These are phyloP conservation scores for Oscheius onirici DNA, from an alignment of 2,888 invertebrate species.

Conservation along the genomic window DNA sequence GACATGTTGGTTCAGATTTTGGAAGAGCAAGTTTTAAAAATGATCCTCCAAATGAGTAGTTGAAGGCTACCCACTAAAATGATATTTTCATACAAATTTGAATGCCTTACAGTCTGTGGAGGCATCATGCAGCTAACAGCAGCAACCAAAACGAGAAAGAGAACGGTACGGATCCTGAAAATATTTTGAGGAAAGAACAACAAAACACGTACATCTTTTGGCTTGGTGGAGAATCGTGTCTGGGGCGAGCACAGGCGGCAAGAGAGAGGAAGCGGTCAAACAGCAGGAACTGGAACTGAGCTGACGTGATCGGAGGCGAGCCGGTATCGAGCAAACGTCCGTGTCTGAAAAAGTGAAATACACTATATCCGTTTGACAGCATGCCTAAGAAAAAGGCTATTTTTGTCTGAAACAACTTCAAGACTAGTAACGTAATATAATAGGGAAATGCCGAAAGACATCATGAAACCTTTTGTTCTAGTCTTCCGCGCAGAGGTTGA, in stretches of 20 bases:
- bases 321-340: constrained; percentile 20
- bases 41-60: constrained; percentile 14
- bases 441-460: background rate
- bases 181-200: background rate
- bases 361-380: too few relatives aligned
- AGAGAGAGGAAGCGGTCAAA: constrained; percentile 28
- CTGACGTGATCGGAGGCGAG: constrained; percentile 30
- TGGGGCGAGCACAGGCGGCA: constrained; percentile 1
- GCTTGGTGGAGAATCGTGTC: constrained; percentile 17
- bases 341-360: background rate
- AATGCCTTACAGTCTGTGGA: constrained; percentile 7
- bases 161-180: constrained; percentile 18
- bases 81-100: background rate
- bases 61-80: constrained; percentile 31
- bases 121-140: constrained; percentile 8
- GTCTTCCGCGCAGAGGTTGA: background rate
- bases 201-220: constrained; percentile 5
- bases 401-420: background rate
- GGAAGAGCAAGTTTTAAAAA: constrained; percentile 18
- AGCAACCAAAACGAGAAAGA: background rate
- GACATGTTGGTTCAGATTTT: constrained; percentile 20
- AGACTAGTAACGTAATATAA: background rate
- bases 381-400: too few relatives aligned
- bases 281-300: constrained; percentile 20
- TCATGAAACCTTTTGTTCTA: background rate